Percentiles rank a stretch among this genome's conserved stretches.
Evolutionary conservation across 2,113 vertebrate genomes (phyloP).

Genomic region (Dolichallabes microphthalmus): DNA sequence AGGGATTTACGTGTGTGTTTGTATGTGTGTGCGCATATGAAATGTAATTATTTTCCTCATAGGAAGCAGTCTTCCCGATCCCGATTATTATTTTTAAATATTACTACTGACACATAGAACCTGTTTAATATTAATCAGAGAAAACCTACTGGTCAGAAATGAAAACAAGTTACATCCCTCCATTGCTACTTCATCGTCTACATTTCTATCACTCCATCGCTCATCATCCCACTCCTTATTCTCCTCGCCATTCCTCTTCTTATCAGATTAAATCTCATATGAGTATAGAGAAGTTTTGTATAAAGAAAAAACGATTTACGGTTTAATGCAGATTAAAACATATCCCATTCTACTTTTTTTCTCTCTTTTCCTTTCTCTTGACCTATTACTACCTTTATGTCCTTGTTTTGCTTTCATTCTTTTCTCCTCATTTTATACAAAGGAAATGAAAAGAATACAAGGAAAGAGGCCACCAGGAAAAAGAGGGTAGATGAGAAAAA

Average conservation of each 20-base stretch:
- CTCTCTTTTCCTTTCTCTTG: not conserved
- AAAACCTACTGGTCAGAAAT: not conserved
- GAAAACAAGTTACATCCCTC: not conserved
- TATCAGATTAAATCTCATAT: not conserved
- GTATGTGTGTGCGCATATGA: not conserved
- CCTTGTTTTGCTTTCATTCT: not conserved
- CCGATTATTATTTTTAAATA: not conserved
- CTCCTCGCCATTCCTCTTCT: not conserved
- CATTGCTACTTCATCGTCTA: not conserved
- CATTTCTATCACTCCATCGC: conserved; percentile 6
- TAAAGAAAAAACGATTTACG: not conserved
- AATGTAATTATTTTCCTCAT: conserved; percentile 3
- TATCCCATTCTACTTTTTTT: not conserved
- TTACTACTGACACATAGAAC: not conserved
- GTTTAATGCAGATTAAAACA: not conserved
- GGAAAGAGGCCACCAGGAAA: conserved; percentile 4
- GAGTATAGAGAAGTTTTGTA: not conserved
- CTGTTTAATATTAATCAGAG: not conserved
- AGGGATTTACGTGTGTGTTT: not conserved
- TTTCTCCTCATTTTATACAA: not conserved
- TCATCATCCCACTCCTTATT: not conserved
- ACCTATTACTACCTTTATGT: conserved; percentile 9
- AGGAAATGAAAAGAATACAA: not conserved
- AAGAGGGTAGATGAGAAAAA: conserved; percentile 9
- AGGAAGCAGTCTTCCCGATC: not conserved